These are phyloP conservation scores for Kuschelorhynchus macadamiae DNA, from an alignment of 2,888 invertebrate genomes.

Conservation along the genomic window DNA sequence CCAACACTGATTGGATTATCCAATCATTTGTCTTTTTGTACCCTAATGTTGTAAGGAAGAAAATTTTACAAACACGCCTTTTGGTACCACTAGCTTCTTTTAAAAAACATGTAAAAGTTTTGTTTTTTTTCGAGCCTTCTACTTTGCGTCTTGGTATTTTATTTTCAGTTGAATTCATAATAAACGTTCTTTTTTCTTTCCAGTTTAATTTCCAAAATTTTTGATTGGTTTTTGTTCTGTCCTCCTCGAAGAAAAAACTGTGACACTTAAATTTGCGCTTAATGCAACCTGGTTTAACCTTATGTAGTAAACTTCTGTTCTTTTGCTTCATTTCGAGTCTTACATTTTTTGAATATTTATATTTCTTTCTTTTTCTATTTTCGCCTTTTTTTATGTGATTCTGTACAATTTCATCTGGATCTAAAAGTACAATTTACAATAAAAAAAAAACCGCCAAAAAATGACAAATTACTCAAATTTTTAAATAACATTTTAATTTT, in stretches of 20 bases:
- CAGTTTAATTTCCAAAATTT: conserved; percentile 40
- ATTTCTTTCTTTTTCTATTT: no score
- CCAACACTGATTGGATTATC: no score
- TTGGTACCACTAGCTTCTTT: conserved; percentile 22
- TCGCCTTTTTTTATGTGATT: no score
- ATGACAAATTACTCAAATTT: no score
- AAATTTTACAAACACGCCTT: no score
- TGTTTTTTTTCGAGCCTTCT: conserved; percentile 34
- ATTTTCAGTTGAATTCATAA: conserved; percentile 41
- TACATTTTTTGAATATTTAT: conserved; percentile 1
- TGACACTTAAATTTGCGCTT: conserved; percentile 41
- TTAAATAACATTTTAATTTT: no score
- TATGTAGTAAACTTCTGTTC: conserved; percentile 4
- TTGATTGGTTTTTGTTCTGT: conserved; percentile 32
- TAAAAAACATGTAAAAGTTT: conserved; percentile 35
- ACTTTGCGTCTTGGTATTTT: conserved; percentile 37
- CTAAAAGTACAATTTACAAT: no score
- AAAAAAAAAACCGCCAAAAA: no score
- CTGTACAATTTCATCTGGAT: no score
- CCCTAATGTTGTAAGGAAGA: no score
- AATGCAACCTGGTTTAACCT: conserved; percentile 22
- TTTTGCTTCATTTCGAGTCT: conserved; percentile 9
- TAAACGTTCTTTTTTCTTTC: conserved; percentile 35
- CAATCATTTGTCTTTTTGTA: no score
- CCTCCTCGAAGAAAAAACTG: conserved; percentile 33